Evolutionary conservation across 2,888 invertebrate species (phyloP).

Genomic region (Syrphus vitripennis): DNA sequence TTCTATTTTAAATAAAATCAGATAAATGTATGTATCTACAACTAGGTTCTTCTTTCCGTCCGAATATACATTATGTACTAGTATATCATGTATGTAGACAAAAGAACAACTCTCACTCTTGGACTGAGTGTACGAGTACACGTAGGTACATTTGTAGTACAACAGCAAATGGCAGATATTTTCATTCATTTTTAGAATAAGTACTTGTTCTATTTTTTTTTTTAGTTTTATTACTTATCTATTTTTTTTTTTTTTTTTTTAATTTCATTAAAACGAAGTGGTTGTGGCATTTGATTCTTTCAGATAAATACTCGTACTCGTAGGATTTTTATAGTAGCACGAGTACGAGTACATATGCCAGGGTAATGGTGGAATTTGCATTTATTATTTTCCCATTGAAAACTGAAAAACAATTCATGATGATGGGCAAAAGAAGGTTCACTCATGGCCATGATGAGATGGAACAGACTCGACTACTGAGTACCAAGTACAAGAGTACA

Average conservation of each 20-base stretch:
- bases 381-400: conserved; percentile 30
- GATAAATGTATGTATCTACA: conserved; percentile 30
- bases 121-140: not conserved
- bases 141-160: not conserved
- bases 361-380: conserved; percentile 23
- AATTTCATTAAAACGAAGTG: conserved; percentile 55
- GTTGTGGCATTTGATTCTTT: conserved; percentile 49
- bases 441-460: conserved; percentile 8
- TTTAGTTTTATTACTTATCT: conserved; percentile 25
- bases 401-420: conserved; percentile 33
- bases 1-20: conserved; percentile 45
- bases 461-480: too few species aligned
- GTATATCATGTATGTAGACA: not conserved
- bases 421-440: conserved; percentile 13
- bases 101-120: conserved; percentile 46
- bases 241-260: conserved; percentile 16
- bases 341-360: too few species aligned
- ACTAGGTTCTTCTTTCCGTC: not conserved
- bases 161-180: conserved; percentile 26
- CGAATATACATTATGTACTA: not conserved
- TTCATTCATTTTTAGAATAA: conserved; percentile 45
- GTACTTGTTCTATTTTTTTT: conserved; percentile 9
- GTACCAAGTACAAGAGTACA: not conserved
- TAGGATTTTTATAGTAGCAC: too few species aligned
- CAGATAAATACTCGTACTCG: not conserved